Conservation (phyloP, 2,797 vertebrate species). For the Gobio occitaniae region DNA sequence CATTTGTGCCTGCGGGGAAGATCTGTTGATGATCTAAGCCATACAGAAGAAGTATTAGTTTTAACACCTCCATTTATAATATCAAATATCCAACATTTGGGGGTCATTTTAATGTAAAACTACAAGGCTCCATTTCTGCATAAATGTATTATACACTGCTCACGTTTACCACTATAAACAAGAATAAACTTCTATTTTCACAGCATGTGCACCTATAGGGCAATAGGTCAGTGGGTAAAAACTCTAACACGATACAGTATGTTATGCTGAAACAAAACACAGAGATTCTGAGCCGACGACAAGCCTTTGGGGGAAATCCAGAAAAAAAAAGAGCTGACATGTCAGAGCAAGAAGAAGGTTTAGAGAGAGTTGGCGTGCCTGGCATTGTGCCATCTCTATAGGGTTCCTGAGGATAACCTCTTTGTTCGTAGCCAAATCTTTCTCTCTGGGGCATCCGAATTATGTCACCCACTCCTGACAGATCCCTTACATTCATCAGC, state of each 20-base stretch:
- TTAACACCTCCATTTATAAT: not conserved
- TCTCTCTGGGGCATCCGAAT: constrained; percentile 49
- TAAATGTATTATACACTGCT: not conserved
- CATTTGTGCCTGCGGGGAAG: not conserved
- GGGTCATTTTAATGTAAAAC: not conserved
- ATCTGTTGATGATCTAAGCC: constrained; percentile 4
- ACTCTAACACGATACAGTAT: not conserved
- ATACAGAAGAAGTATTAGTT: not conserved
- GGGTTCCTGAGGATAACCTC: constrained; percentile 54
- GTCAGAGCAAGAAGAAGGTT: constrained; percentile 40
- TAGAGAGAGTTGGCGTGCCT: constrained; percentile 22
- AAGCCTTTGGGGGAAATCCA: constrained; percentile 22
- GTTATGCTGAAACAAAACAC: constrained; percentile 11
- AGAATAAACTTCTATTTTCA: not conserved
- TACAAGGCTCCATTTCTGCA: not conserved
- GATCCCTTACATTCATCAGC: constrained; percentile 30
- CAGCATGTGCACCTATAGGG: not conserved
- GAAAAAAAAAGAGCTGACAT: constrained; percentile 31
- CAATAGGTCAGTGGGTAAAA: constrained; percentile 27
- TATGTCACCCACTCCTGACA: constrained; percentile 57
- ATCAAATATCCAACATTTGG: not conserved
- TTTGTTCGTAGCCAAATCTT: constrained; percentile 32
- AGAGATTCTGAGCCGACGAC: not conserved
- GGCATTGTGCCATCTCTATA: constrained; percentile 46
- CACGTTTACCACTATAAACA: not conserved